Evolutionary conservation across 2,888 invertebrate species (phyloP).

Genomic region (Eubasilissa splendida): DNA sequence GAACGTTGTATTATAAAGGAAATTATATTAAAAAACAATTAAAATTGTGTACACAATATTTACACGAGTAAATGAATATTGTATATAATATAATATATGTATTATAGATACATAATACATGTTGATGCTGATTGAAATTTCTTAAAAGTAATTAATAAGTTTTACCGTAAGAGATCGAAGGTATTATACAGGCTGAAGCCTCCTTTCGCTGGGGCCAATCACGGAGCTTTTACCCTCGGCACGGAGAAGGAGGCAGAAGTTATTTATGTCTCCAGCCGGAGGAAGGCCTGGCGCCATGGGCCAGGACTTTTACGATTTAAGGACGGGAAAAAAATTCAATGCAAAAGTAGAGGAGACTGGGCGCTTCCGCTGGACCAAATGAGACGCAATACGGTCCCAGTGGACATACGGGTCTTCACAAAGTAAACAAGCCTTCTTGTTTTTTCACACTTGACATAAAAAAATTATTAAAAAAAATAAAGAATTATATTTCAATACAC

Average conservation of each 20-base stretch:
- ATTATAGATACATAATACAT: no score
- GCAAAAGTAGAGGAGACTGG: slow-evolving; percentile 29
- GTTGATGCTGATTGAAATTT: no score
- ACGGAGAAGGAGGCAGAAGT: slow-evolving; percentile 35
- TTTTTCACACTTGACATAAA: no score
- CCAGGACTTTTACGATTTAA: slow-evolving; percentile 50
- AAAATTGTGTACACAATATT: no score
- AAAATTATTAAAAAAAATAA: no score
- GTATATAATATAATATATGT: no score
- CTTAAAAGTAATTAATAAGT: no score
- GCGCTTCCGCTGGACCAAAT: slow-evolving; percentile 40
- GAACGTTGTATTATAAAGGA: no score
- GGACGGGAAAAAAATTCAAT: slow-evolving; percentile 40
- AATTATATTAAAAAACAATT: no score
- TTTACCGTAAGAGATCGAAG: no score
- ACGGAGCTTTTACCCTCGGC: slow-evolving; percentile 8
- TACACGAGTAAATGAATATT: no score
- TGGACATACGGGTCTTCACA: neutral
- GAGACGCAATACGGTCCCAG: neutral
- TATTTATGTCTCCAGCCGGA: slow-evolving; percentile 54
- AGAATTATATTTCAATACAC: no score
- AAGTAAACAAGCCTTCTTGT: neutral
- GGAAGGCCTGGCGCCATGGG: slow-evolving; percentile 55
- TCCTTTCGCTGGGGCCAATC: neutral
- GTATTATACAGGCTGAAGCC: neutral